A percentile compares a stretch with the other conserved stretches of the same genome.
Conservation (phyloP, 2,888 invertebrate species). For the Rotaria socialis region DNA sequence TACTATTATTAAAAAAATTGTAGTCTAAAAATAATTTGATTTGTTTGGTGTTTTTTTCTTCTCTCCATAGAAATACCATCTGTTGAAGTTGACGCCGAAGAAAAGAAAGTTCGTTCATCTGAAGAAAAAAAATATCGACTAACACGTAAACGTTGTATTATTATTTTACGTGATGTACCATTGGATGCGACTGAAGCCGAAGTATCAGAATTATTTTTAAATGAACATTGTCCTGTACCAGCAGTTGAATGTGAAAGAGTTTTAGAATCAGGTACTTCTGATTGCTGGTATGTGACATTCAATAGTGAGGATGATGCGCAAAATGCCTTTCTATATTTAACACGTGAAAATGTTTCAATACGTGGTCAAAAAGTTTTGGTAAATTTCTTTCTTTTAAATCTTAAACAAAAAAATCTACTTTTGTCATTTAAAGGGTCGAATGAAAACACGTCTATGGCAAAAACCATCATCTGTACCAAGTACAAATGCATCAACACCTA, state of each 20-base stretch:
- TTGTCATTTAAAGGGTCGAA: background rate
- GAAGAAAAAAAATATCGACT: background rate
- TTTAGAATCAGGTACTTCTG: background rate
- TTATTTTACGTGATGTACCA: slow-evolving; percentile 29
- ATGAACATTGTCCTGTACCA: background rate
- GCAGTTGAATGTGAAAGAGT: background rate
- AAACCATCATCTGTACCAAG: slow-evolving; percentile 20
- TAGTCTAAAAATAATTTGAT: no score
- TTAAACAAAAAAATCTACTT: background rate
- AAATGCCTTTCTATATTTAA: slow-evolving; percentile 30
- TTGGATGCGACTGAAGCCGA: background rate
- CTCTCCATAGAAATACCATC: background rate
- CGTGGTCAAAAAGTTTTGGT: slow-evolving; percentile 34
- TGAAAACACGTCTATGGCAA: slow-evolving; percentile 32
- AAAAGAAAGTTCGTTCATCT: slow-evolving; percentile 6
- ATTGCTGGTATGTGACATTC: slow-evolving; percentile 30
- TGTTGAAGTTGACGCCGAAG: slow-evolving; percentile 7
- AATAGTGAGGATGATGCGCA: slow-evolving; percentile 22
- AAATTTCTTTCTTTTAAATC: background rate
- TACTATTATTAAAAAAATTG: background rate
- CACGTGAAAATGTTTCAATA: slow-evolving; percentile 33
- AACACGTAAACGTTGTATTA: slow-evolving; percentile 19
- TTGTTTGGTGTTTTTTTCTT: no score
- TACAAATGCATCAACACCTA: slow-evolving; percentile 29
- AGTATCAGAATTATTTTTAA: background rate